Percentiles rank a stretch among this genome's conserved stretches.
These are phyloP conservation scores for Saccostrea cuccullata DNA, from an alignment of 1,140 invertebrate species.

Conservation along the genomic window DNA sequence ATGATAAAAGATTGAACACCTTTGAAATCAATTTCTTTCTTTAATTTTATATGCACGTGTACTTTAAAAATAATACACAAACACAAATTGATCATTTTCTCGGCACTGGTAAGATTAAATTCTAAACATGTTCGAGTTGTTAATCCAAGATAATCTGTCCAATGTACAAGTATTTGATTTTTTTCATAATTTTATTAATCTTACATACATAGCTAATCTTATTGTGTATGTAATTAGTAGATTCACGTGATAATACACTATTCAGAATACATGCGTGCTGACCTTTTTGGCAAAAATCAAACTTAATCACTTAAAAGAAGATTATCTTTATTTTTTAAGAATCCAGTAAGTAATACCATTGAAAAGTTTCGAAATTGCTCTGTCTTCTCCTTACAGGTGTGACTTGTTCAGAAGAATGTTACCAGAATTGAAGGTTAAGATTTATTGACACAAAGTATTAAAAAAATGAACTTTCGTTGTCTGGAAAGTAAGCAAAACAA, in stretches of 20 bases:
- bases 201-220: background rate
- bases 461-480: too few relatives aligned
- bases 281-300: conserved; percentile 22
- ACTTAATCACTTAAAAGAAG: conserved; percentile 4
- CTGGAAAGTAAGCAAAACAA: too few relatives aligned
- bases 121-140: background rate
- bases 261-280: background rate
- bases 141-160: conserved; percentile 10
- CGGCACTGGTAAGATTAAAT: too few relatives aligned
- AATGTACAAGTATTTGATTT: too few relatives aligned
- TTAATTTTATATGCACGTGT: too few relatives aligned
- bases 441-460: too few relatives aligned
- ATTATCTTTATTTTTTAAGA: conserved; percentile 4
- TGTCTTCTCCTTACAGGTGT: background rate
- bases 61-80: too few relatives aligned
- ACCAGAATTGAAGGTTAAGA: too few relatives aligned
- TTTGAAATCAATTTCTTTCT: too few relatives aligned
- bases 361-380: background rate
- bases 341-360: background rate
- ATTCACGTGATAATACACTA: background rate
- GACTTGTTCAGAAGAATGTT: background rate
- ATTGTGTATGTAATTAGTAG: background rate
- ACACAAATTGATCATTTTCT: too few relatives aligned
- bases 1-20: too few relatives aligned
- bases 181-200: background rate